These are phyloP conservation scores for Betta splendens DNA, from an alignment of 2,797 vertebrate genomes.

Conservation along the genomic window DNA sequence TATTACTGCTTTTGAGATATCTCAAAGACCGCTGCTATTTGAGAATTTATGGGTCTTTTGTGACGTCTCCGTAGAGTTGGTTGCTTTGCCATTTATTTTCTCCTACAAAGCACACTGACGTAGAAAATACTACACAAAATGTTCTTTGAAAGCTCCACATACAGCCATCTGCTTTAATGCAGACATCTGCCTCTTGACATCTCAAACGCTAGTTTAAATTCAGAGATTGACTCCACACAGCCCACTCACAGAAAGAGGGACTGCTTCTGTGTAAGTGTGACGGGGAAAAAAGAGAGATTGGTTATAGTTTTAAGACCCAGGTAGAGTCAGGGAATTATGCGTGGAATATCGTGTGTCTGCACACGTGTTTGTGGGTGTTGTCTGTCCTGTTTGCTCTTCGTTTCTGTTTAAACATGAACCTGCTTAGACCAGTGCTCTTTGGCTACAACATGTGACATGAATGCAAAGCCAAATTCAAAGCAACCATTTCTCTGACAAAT, in stretches of 20 bases:
- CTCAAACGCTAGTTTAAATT: slow-evolving; percentile 21
- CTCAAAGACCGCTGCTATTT: slow-evolving; percentile 2
- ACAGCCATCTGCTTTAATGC: slow-evolving; percentile 22
- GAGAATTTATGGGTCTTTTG: slow-evolving; percentile 28
- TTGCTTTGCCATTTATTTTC: slow-evolving; percentile 13
- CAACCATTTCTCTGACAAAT: slow-evolving; percentile 48
- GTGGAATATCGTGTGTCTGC: slow-evolving; percentile 27
- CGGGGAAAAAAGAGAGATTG: slow-evolving; percentile 2
- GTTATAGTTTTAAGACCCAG: background rate
- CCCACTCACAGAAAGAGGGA: slow-evolving; percentile 1
- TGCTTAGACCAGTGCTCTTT: slow-evolving; percentile 62
- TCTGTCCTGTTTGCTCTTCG: slow-evolving; percentile 54
- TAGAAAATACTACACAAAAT: slow-evolving; percentile 13
- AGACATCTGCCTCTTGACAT: slow-evolving; percentile 30
- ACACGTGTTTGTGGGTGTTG: slow-evolving; percentile 40
- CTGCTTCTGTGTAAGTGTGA: slow-evolving; percentile 8
- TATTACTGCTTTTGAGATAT: background rate
- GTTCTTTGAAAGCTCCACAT: slow-evolving; percentile 21
- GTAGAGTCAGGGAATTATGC: slow-evolving; percentile 3
- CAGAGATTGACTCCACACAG: slow-evolving; percentile 1
- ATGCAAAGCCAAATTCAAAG: slow-evolving; percentile 61
- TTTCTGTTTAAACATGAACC: slow-evolving; percentile 76
- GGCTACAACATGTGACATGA: slow-evolving; percentile 46
- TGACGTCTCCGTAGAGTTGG: slow-evolving; percentile 13
- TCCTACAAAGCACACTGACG: slow-evolving; percentile 32